Evolutionary conservation across 2,888 invertebrate species (phyloP).

Genomic region (Netelia fuscicornis): DNA sequence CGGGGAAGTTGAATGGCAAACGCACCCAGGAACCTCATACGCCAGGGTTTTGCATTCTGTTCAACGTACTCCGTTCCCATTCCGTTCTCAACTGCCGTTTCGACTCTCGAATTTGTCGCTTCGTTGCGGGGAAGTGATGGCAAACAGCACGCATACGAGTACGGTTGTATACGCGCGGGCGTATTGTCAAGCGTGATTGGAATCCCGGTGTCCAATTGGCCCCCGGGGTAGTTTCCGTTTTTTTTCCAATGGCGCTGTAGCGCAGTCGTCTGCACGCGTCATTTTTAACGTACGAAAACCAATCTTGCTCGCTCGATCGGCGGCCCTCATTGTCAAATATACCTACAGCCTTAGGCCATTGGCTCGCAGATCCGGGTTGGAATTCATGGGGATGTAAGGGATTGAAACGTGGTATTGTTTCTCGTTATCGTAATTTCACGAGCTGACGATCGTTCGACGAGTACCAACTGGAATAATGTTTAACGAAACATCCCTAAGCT

Average conservation of each 20-base stretch:
- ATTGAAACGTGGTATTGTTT: neutral
- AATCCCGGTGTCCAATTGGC: conserved; percentile 71
- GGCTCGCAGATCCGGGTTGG: neutral
- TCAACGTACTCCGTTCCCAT: conserved; percentile 8
- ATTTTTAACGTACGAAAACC: conserved; percentile 48
- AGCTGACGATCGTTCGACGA: neutral
- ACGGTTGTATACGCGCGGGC: neutral
- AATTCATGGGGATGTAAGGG: neutral
- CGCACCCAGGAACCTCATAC: conserved; percentile 34
- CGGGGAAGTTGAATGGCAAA: conserved; percentile 11
- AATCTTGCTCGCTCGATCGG: conserved; percentile 13
- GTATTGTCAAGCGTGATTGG: conserved; percentile 77
- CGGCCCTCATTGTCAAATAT: too few species aligned
- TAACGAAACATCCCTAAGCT: neutral
- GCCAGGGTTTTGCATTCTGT: conserved; percentile 26
- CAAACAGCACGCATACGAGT: conserved; percentile 28
- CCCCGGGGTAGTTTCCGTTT: conserved; percentile 30
- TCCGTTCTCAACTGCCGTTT: conserved; percentile 8
- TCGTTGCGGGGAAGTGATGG: conserved; percentile 44
- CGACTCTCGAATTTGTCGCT: conserved; percentile 53
- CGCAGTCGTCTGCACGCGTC: conserved; percentile 37
- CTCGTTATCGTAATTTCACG: neutral
- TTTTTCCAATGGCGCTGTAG: conserved; percentile 28
- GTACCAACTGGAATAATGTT: neutral
- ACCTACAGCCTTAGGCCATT: neutral